phyloP scores from a whole-genome alignment of 2,888 invertebrate genomes.

The Sipha maydis region DNA sequence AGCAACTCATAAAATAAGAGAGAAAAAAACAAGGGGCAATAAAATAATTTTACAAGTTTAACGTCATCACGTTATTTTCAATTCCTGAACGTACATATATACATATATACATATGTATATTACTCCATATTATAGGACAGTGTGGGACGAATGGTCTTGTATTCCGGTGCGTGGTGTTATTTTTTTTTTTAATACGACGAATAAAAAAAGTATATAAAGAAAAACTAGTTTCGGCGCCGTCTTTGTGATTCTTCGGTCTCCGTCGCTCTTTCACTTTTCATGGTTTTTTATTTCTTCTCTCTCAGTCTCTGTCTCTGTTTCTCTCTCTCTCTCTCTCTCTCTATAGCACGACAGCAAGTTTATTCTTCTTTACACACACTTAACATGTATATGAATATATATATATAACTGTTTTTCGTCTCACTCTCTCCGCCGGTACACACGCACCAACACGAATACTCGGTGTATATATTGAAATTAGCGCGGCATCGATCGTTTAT shows the following conservation, averaged over 20 bases:
- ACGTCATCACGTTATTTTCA: constrained; percentile 59
- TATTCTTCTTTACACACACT: constrained; percentile 10
- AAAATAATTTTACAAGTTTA: constrained; percentile 61
- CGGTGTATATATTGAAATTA: constrained; percentile 59
- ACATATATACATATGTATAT: constrained; percentile 20
- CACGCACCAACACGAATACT: constrained; percentile 22
- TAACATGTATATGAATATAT: neutral
- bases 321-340: neutral
- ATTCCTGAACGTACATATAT: constrained; percentile 29
- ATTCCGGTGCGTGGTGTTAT: constrained; percentile 50
- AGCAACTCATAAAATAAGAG: neutral
- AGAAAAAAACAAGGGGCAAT: constrained; percentile 50
- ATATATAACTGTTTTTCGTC: constrained; percentile 37
- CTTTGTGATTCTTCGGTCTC: constrained; percentile 52
- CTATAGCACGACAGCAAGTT: neutral
- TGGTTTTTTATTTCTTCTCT: neutral
- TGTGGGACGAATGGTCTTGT: constrained; percentile 60
- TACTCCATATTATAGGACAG: constrained; percentile 60
- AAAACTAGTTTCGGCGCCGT: constrained; percentile 62
- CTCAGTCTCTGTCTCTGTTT: neutral
- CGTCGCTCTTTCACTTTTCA: neutral
- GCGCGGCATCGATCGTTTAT: constrained; percentile 62
- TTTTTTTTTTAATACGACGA: constrained; percentile 38
- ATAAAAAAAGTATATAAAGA: constrained; percentile 34
- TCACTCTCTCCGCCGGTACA: neutral